Base-by-base conservation (phyloP, 2,797 vertebrate species). In the Helicolenus hilgendorfi region DNA sequence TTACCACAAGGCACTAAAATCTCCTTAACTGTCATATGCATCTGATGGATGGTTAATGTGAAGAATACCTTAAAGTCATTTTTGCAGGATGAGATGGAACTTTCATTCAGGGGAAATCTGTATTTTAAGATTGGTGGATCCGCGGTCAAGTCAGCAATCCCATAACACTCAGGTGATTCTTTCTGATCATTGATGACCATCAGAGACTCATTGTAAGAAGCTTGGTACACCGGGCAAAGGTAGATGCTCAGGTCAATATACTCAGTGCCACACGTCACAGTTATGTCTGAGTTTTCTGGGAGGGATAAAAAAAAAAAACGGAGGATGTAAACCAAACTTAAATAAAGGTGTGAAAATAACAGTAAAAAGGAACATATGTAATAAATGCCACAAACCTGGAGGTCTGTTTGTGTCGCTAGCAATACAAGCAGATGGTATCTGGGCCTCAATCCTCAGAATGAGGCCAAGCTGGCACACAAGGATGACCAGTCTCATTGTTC, bases 171-270 rank as follows among this genome's bases (percentile, higher is more conserved):
- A 0, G 26, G 5, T 3, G 35, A 86, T 11, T 1, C 35, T 7
- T 89, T 36, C 77, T 93, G 77, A 60, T 88, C 87, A 58, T 97
- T 98, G 71, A 97, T 94, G 29, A 96, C 96, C 96, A 98, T 94
- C 72, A 96, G 85, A 3, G 94, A 84, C 89, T 97, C 95, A 1
- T 97, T 97, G 90, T 97, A 97, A 38, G 89, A 89, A 35, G 88
- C 77, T 6, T 94, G 93, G 90, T 97, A 98, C 20, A 98, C 27
- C 1, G 97, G 97, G 64, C 97, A 98, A 31, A 97, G 27, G 53
- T 85, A 92, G 79, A 98, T 95, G 58, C 74, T 91, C 84, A 97
- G 71, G 59, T 86, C 86, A 90, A 98, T 96, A n/a, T 18, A 29
- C 45, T 94, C 14, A 18, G 96, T 94, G 65, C 96, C 96, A 26